Evolutionary conservation across 2,797 vertebrate species (phyloP).

Genomic region (Phrynocephalus vlangalii): DNA sequence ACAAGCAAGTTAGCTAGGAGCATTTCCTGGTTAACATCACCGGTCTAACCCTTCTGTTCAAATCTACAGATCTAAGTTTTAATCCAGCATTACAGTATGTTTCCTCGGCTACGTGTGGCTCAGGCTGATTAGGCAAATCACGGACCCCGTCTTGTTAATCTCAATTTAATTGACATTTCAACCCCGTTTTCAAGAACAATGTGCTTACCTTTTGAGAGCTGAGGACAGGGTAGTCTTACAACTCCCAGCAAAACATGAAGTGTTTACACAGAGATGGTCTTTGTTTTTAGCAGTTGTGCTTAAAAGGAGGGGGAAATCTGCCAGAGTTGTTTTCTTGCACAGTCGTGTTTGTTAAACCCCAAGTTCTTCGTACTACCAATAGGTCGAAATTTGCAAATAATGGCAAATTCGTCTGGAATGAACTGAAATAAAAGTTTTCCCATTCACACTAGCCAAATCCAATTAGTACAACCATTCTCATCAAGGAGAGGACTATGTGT

Average conservation of each 20-base stretch:
- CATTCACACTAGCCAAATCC: background rate
- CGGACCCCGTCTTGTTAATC: constrained; percentile 24
- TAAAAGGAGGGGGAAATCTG: too few relatives aligned
- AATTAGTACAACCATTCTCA: background rate
- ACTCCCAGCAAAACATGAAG: background rate
- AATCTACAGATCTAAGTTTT: constrained; percentile 1
- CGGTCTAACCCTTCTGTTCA: background rate
- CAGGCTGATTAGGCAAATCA: constrained; percentile 41
- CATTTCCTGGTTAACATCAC: constrained; percentile 17
- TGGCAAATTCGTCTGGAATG: background rate
- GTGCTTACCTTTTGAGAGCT: background rate
- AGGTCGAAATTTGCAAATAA: background rate
- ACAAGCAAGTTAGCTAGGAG: background rate
- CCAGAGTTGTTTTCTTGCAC: too few relatives aligned
- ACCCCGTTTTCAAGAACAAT: background rate
- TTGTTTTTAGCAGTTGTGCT: too few relatives aligned
- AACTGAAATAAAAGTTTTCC: background rate
- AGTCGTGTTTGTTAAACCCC: background rate
- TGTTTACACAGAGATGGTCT: background rate
- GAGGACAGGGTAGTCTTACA: background rate
- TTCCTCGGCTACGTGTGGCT: constrained; percentile 47
- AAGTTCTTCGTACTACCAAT: background rate
- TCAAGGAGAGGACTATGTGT: background rate
- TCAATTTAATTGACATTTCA: constrained; percentile 34
- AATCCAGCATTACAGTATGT: constrained; percentile 18